These are phyloP conservation scores for Vespertilio murinus DNA, from an alignment of 2,797 vertebrate genomes.

Conservation along the genomic window DNA sequence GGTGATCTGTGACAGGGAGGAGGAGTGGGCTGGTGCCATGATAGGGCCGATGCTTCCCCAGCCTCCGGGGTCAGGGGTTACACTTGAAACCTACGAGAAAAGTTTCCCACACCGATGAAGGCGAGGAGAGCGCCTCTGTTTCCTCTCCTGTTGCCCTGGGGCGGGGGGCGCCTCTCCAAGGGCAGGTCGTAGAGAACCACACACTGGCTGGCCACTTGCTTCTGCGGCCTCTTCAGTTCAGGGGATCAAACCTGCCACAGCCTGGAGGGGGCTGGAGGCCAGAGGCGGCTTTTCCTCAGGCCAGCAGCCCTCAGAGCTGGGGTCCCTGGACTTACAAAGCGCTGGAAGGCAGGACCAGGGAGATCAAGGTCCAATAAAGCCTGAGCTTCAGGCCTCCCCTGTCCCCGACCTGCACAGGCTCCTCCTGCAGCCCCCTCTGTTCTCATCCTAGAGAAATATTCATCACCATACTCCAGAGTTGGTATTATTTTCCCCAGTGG, in stretches of 20 bases:
- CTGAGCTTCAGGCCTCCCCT: too few relatives aligned
- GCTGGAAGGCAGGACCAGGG: too few relatives aligned
- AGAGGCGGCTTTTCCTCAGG: background rate
- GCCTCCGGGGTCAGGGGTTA: accelerated
- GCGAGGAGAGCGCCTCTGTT: background rate
- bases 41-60: background rate
- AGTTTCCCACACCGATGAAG: background rate
- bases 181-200: background rate
- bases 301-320: background rate
- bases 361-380: background rate
- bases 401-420: too few relatives aligned
- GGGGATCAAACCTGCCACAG: background rate
- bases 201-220: background rate
- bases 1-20: too few relatives aligned
- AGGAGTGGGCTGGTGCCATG: accelerated
- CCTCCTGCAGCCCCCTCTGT: background rate
- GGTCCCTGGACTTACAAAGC: background rate
- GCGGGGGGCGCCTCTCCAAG: accelerated
- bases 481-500: background rate
- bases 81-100: background rate
- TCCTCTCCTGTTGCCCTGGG: accelerated
- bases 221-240: background rate
- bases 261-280: background rate
- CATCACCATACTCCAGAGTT: background rate
- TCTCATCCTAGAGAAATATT: background rate